Evolutionary conservation across 2,888 invertebrate species (phyloP).

Genomic region (Trichopoda pennipes): DNA sequence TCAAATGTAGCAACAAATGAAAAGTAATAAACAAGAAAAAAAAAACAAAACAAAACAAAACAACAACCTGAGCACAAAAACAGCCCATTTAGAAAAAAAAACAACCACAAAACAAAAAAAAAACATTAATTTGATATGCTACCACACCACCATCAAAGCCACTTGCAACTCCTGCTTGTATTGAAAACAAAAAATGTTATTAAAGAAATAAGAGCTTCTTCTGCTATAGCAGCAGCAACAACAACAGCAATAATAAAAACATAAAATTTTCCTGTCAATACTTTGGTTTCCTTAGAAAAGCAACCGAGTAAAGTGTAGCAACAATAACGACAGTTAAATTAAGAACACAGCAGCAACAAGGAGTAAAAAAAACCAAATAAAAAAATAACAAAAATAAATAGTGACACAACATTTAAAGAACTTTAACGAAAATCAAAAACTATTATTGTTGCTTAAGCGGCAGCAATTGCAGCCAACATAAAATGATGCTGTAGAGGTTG

Average conservation of each 20-base stretch:
- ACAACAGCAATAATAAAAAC: slow-evolving; percentile 38
- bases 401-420: slow-evolving; percentile 59
- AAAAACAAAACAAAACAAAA: slow-evolving; percentile 46
- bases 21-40: slow-evolving; percentile 65
- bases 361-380: slow-evolving; percentile 8
- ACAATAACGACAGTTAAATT: slow-evolving; percentile 50
- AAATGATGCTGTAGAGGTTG: slow-evolving; percentile 32
- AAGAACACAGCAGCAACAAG: slow-evolving; percentile 48
- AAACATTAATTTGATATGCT: slow-evolving; percentile 36
- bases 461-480: slow-evolving; percentile 38
- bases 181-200: slow-evolving; percentile 47
- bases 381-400: slow-evolving; percentile 54
- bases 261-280: slow-evolving; percentile 70
- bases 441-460: slow-evolving; percentile 39
- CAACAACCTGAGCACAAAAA: slow-evolving; percentile 47
- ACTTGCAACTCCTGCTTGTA: slow-evolving; percentile 21
- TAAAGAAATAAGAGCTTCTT: slow-evolving; percentile 48
- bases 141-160: slow-evolving; percentile 32
- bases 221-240: slow-evolving; percentile 40
- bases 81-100: slow-evolving; percentile 44
- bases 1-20: slow-evolving; percentile 62
- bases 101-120: slow-evolving; percentile 46
- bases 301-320: slow-evolving; percentile 46
- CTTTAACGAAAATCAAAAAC: slow-evolving; percentile 50
- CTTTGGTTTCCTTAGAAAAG: slow-evolving; percentile 61